A percentile compares a stretch with the other conserved stretches of the same genome.
phyloP scores from a whole-genome alignment of 2,797 vertebrate species.

The Pogonophryne albipinna region DNA sequence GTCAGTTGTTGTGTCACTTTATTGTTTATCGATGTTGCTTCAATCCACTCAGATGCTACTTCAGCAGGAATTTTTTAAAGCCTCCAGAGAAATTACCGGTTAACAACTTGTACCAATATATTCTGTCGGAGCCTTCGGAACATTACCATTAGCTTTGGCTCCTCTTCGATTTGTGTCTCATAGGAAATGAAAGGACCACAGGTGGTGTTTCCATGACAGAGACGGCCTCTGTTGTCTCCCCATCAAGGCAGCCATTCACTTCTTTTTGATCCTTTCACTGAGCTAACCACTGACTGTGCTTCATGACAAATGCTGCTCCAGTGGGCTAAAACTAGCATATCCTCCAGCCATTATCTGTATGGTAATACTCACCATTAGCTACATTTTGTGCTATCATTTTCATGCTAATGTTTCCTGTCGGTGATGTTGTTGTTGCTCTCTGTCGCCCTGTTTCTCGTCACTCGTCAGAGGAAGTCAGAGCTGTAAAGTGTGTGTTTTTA shows the following conservation, averaged over 20 bases:
- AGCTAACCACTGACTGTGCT: not conserved
- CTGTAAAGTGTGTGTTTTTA: conserved; percentile 79
- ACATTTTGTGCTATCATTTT: conserved; percentile 25
- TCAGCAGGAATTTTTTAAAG: not conserved
- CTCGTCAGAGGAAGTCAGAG: conserved; percentile 76
- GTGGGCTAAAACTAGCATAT: conserved; percentile 12
- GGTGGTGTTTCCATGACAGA: conserved; percentile 16
- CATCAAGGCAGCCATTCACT: conserved; percentile 23
- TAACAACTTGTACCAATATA: not conserved
- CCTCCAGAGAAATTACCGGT: not conserved
- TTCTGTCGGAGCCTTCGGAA: not conserved
- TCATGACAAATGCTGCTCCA: not conserved
- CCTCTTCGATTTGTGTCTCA: not conserved
- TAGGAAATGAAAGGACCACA: not conserved
- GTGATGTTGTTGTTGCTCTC: conserved; percentile 27
- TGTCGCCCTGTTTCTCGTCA: conserved; percentile 57
- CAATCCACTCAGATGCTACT: not conserved
- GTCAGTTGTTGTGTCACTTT: no score
- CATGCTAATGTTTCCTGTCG: conserved; percentile 39
- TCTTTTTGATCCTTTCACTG: conserved; percentile 33
- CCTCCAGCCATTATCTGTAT: conserved; percentile 20
- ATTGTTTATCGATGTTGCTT: no score
- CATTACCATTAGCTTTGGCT: not conserved
- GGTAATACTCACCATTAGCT: conserved; percentile 30
- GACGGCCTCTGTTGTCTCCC: conserved; percentile 12